A percentile compares a stretch with the other conserved stretches of the same genome.
These are phyloP conservation scores for Pilophorus perplexus DNA, from an alignment of 2,888 invertebrate species.

Conservation along the genomic window DNA sequence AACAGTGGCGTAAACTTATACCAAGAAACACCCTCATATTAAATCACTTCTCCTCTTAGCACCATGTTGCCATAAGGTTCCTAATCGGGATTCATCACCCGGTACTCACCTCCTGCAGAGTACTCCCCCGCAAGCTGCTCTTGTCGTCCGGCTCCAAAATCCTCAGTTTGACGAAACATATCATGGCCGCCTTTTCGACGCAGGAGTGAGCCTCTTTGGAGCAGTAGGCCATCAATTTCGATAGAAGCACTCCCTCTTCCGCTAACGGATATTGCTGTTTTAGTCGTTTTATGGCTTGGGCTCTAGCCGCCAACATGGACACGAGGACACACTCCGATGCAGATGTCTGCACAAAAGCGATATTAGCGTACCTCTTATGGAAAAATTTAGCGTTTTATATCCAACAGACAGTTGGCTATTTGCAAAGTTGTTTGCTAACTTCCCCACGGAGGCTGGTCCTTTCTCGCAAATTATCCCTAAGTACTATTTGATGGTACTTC, in stretches of 20 bases:
- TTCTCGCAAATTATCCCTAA: too few relatives aligned
- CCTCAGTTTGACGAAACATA: constrained; percentile 83
- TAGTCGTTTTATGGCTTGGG: constrained; percentile 78
- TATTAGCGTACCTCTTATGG: too few relatives aligned
- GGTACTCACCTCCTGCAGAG: constrained; percentile 75
- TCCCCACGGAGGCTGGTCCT: too few relatives aligned
- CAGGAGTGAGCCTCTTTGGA: constrained; percentile 88
- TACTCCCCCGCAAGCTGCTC: constrained; percentile 75
- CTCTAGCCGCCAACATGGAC: constrained; percentile 86
- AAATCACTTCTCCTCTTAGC: too few relatives aligned
- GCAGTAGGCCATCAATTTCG: constrained; percentile 91
- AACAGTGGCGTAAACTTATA: not conserved
- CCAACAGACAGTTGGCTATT: too few relatives aligned
- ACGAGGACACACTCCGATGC: constrained; percentile 94
- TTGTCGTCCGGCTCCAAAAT: constrained; percentile 85
- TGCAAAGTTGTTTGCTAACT: too few relatives aligned
- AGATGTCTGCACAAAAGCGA: constrained; percentile 81
- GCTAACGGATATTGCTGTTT: constrained; percentile 82
- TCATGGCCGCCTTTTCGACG: constrained; percentile 92
- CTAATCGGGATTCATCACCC: too few relatives aligned
- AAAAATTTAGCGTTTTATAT: too few relatives aligned
- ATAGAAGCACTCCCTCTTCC: constrained; percentile 85
- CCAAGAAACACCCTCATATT: too few relatives aligned
- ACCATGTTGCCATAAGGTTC: too few relatives aligned
- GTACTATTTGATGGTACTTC: too few relatives aligned